Percentiles rank a stretch among this genome's conserved stretches.
These are phyloP conservation scores for Sylvia atricapilla DNA, from an alignment of 2,113 vertebrate genomes.

Conservation along the genomic window DNA sequence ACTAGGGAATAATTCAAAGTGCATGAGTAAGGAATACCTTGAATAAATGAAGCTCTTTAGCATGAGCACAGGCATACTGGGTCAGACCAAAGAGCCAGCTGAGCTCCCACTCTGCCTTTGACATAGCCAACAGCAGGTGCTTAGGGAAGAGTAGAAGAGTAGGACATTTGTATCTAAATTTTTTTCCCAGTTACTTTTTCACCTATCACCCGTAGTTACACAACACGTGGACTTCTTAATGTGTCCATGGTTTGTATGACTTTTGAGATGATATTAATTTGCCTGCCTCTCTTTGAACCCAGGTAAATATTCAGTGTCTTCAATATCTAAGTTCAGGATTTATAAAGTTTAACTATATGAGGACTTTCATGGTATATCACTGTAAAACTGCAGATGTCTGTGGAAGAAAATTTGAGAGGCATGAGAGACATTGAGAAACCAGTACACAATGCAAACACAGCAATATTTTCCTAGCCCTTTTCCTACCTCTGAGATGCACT, in stretches of 20 bases:
- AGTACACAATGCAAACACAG: background rate
- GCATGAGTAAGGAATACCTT: background rate
- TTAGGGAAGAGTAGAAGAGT: background rate
- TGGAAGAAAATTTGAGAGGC: background rate
- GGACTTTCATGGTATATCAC: background rate
- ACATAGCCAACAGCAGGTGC: background rate
- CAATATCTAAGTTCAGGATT: background rate
- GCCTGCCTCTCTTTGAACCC: background rate
- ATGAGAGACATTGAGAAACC: background rate
- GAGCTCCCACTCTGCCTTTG: background rate
- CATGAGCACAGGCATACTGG: background rate
- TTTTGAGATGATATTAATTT: background rate
- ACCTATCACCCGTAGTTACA: background rate
- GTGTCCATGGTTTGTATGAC: background rate
- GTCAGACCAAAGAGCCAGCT: background rate
- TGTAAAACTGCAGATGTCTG: background rate
- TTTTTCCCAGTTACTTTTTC: background rate
- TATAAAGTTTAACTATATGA: background rate
- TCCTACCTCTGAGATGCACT: background rate
- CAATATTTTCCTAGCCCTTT: background rate
- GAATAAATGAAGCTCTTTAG: background rate
- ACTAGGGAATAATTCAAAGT: background rate
- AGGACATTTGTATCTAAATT: background rate
- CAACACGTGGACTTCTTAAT: rapidly evolving
- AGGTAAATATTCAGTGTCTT: background rate